Evolutionary conservation across 2,888 invertebrate species (phyloP).

Genomic region (Theretra japonica): DNA sequence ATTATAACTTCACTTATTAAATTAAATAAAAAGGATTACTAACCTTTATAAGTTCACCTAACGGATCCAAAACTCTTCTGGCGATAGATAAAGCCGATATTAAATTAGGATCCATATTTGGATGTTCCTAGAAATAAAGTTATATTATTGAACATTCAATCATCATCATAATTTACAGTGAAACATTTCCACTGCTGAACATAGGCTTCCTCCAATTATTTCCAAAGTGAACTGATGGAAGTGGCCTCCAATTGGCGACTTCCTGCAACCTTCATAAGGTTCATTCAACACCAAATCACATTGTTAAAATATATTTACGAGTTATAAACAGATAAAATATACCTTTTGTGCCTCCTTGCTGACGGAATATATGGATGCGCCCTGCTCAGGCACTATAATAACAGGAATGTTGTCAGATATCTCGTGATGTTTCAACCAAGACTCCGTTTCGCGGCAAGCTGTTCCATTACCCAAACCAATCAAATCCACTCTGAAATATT

Average conservation of each 20-base stretch:
- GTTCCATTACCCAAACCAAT: conserved; percentile 96
- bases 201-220: too few relatives aligned
- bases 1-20: too few relatives aligned
- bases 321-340: too few relatives aligned
- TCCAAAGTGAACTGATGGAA: too few relatives aligned
- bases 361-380: conserved; percentile 96
- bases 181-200: too few relatives aligned
- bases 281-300: too few relatives aligned
- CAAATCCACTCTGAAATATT: conserved; percentile 87
- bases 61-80: conserved; percentile 94
- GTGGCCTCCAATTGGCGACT: too few relatives aligned
- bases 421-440: conserved; percentile 85
- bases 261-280: too few relatives aligned
- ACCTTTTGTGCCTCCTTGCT: conserved; percentile 91
- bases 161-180: too few relatives aligned
- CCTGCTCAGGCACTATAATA: conserved; percentile 95
- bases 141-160: too few relatives aligned
- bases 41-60: conserved; percentile 94
- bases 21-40: too few relatives aligned
- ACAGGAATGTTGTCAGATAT: conserved; percentile 86
- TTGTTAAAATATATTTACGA: too few relatives aligned
- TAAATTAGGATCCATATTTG: conserved; percentile 91
- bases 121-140: conserved; percentile 89
- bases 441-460: conserved; percentile 94
- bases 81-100: conserved; percentile 92